Evolutionary conservation across 2,113 vertebrate species (phyloP).

Genomic region (Trinectes maculatus): DNA sequence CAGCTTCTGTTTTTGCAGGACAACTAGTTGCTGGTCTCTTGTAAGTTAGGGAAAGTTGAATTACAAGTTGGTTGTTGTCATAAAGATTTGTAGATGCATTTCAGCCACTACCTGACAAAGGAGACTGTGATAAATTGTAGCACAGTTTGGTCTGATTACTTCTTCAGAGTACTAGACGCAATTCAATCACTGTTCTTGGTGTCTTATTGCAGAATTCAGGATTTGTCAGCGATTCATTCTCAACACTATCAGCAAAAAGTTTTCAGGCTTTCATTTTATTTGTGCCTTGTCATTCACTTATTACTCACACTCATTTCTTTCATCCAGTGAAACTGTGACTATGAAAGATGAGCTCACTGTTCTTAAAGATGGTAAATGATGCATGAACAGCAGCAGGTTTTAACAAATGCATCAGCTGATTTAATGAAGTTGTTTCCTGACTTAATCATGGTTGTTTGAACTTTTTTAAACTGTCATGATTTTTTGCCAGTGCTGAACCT

Average conservation of each 20-base stretch:
- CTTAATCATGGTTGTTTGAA: too few species aligned
- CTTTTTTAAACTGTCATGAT: too few species aligned
- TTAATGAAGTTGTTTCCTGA: too few species aligned
- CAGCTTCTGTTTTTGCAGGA: too few species aligned
- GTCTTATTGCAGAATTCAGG: neutral
- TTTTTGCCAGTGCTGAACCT: too few species aligned
- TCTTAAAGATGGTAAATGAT: neutral
- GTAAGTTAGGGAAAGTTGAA: too few species aligned
- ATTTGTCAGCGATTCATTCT: neutral
- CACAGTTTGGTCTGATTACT: neutral
- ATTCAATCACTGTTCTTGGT: neutral
- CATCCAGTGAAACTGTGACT: too few species aligned
- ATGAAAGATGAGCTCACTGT: slow-evolving; percentile 1
- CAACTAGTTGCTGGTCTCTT: too few species aligned
- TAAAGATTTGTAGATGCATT: too few species aligned
- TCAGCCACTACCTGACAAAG: neutral
- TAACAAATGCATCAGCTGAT: neutral
- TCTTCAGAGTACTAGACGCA: neutral
- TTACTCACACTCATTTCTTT: neutral
- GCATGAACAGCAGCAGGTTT: neutral
- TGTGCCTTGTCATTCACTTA: slow-evolving; percentile 1
- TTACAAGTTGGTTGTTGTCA: too few species aligned
- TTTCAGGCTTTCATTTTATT: neutral
- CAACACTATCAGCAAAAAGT: neutral
- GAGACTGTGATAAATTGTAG: neutral